Percentiles rank a stretch among this genome's conserved stretches.
These are phyloP conservation scores for Drosophila subpulchrella DNA, from an alignment of 1,140 invertebrate species.

Conservation along the genomic window DNA sequence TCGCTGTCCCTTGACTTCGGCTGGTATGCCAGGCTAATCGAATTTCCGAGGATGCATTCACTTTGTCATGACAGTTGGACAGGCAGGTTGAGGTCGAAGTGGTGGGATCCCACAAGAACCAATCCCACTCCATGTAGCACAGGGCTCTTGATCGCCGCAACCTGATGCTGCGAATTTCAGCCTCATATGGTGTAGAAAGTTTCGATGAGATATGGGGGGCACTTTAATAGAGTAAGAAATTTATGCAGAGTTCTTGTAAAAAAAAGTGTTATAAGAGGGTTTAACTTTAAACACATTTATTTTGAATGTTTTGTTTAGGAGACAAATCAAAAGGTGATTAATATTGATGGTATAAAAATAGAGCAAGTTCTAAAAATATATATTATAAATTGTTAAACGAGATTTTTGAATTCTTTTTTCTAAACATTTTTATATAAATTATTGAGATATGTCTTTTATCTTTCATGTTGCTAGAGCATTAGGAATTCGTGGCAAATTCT, in stretches of 20 bases:
- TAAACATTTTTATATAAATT: not conserved
- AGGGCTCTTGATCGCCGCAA: constrained; percentile 18
- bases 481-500: constrained; percentile 1
- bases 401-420: not conserved
- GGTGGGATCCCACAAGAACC: constrained; percentile 39
- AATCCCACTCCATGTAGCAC: constrained; percentile 19
- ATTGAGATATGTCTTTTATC: not conserved
- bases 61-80: constrained; percentile 53
- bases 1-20: constrained; percentile 72
- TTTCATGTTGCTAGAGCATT: constrained; percentile 38
- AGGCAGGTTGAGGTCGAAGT: constrained; percentile 45
- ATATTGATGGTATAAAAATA: too few species aligned
- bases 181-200: constrained; percentile 28
- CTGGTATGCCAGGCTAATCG: constrained; percentile 55
- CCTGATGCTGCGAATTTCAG: constrained; percentile 10
- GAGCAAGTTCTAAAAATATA: too few species aligned
- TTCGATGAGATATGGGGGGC: constrained; percentile 10
- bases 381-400: not conserved
- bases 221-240: not conserved
- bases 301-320: too few species aligned
- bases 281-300: not conserved
- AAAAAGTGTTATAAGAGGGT: not conserved
- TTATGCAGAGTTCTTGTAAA: not conserved
- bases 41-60: constrained; percentile 56
- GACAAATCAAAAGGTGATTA: too few species aligned